Evolutionary conservation across 2,888 invertebrate species (phyloP), one percentile per base, ranked within the genome.

Genomic region (Crocallis elinguaria): DNA sequence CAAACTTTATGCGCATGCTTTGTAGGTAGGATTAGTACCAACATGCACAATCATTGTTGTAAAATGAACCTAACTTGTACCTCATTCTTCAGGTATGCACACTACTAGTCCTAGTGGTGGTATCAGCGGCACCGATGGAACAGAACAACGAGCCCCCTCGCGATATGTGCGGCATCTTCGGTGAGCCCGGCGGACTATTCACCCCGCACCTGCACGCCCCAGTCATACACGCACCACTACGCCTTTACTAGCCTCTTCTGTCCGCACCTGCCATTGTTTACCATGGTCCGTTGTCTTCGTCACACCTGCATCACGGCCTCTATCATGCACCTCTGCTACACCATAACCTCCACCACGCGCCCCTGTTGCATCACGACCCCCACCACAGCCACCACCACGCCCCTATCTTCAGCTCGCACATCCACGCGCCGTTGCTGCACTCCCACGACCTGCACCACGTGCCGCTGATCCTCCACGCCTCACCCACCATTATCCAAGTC

Each of bases 81-180:
- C 6, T 21, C 16, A 2, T 11, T 11, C 9, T 29, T 11, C 66
- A 84, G 84, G 57, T 82, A 12, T 75, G 68, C 50, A 53, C 79
- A 12, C 59, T 81, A 46, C 69, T 80, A 46, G 58, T 76, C 32
- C 67, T 75, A 46, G 81, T 77, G 42, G 66, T 67, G 14, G 69
- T 70, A 23, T 64, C 66, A 2, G 77, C 73, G 2, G 63, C 73
- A 7, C 74, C 64, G 0, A 35, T 49, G 5, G 46, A 48, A 14
- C 25, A 39, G 0, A 27, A 32, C 14, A 33, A 57, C 38, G 60
- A 55, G 9, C 73, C 75, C 1, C 51, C 71, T 8, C 75, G 83
- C 11, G 69, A 76, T 49, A 83, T 77, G 64, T 84, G 86, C 11
- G 81, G 85, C 51, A 75, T 80, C 66, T 76, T 66, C 62, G 78